Base-by-base conservation (phyloP, 2,113 vertebrate species). In the Solenodon paradoxus region DNA sequence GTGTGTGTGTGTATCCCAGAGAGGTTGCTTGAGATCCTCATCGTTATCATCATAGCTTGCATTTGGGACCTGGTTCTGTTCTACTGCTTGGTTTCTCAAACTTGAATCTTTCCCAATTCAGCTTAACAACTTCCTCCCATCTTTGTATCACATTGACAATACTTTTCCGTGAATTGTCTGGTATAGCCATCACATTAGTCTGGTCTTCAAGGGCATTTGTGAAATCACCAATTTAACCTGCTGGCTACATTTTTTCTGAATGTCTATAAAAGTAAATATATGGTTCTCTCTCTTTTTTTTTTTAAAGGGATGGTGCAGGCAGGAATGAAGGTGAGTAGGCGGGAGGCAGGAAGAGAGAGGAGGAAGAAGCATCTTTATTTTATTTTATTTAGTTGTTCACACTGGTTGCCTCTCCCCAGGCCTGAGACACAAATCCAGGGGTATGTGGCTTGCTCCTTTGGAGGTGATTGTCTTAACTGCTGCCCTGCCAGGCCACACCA, bases 61-160 rank as follows among this genome's bases (percentile, higher is more conserved):
- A 88, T 69, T 74, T 85, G 22, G 59, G 75, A 81, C 30, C 93
- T 11, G 0, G 51, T 88, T 96, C 51, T 66, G 51, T 22, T 64
- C 28, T 63, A 53, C 42, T 51, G 75, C 53, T 95, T 55, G 78
- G 61, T 81, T 92, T 90, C 82, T 78, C 55, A 81, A 92, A 49
- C 32, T 79, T 83, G 87, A 93, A 40, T 95, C 4, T 24, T 77
- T 64, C 71, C 57, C 53, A 90, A 38, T 77, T 71, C 32, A 93
- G 42, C 38, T 53, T 71, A 79, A n/a, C 45, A 72, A 79, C 22
- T 68, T 55, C 61, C 10, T 66, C 47, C 32, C 47, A 75, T 66
- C 53, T 80, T 7, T 47, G 19, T 77, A 89, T 40, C 35, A 87
- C 38, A n/a, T n/a, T n/a, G n/a, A n/a, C 9, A 30, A 49, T 57